Base-by-base conservation (phyloP, 2,888 invertebrate genomes). In the Thecophora atra region DNA sequence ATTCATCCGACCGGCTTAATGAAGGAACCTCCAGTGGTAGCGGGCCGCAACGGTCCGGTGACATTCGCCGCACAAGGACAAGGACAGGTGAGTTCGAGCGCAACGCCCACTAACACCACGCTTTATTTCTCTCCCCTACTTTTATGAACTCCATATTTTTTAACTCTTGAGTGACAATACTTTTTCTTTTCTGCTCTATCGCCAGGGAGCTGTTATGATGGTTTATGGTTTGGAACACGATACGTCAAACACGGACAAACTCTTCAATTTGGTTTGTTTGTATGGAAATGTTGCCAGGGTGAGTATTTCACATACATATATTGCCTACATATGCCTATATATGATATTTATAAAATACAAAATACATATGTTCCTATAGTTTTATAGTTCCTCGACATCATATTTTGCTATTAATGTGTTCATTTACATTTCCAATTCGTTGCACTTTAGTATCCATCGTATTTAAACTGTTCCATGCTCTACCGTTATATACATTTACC, bases 281-380 rank as follows among this genome's bases (percentile, higher is more conserved):
- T 99, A 99, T 87, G 99, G 99, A 80, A 99, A 99, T 87, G 98
- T 99, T 77, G 94, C 96, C 81, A 93, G 97, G 91, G 98, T 98
- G 87, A 90, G 90, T 88, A 37, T 37, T 2, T 37, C n/a, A n/a
- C n/a, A 37, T 37, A 37, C 37, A 37, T 8, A 37, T 37, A 37
- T 11, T 37, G 11, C 11, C 6, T 37, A 37, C 37, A 37, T 11
- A 37, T 8, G 11, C 7, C 11, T 37, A 8, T 37, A 37, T 11
- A 30, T 30, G 30, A 30, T 30, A 6, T 30, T 30, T 30, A 30
- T 30, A 30, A 30, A 30, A 30, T 30, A 6, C 4, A 30, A 30
- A 4, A 30, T 30, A 30, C 30, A 30, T 30, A 30, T 8, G 30
- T 30, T n/a, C n/a, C n/a, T n/a, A n/a, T n/a, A n/a, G n/a, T n/a